These are phyloP conservation scores for Ephestia elutella DNA, from an alignment of 1,140 invertebrate genomes.

Conservation along the genomic window DNA sequence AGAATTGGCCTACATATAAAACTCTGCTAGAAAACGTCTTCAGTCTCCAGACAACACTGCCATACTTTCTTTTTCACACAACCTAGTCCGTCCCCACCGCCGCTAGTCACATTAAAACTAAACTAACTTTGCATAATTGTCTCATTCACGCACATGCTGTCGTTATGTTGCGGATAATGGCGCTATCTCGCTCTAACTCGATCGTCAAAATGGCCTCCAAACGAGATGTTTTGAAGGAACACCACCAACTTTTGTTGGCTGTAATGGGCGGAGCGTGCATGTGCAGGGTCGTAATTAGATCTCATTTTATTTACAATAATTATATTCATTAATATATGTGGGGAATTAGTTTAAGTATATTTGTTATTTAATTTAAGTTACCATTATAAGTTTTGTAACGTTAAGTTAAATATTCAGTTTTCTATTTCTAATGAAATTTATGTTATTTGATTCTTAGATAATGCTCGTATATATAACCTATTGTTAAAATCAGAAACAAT, in stretches of 20 bases:
- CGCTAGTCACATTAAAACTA: constrained; percentile 57
- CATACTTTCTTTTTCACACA: constrained; percentile 27
- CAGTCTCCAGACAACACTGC: constrained; percentile 2
- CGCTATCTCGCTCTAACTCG: constrained; percentile 55
- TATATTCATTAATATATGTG: constrained; percentile 12
- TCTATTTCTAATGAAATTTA: too few species aligned
- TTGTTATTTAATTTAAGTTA: too few species aligned
- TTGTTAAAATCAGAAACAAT: too few species aligned
- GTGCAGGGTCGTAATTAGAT: constrained; percentile 46
- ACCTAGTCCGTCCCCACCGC: constrained; percentile 39
- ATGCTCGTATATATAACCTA: too few species aligned
- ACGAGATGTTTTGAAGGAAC: constrained; percentile 73
- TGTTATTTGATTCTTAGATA: too few species aligned
- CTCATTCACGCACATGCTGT: constrained; percentile 60
- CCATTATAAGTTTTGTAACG: too few species aligned
- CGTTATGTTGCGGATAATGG: constrained; percentile 30
- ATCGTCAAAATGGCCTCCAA: constrained; percentile 73
- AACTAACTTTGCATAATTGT: constrained; percentile 70
- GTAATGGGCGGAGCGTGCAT: constrained; percentile 70
- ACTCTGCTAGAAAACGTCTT: not conserved
- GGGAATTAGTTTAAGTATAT: too few species aligned
- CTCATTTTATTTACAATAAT: constrained; percentile 10
- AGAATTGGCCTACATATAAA: too few species aligned
- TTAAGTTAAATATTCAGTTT: too few species aligned
- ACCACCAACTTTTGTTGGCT: constrained; percentile 67